These are phyloP conservation scores for Oscheius sp. DNA, from an alignment of 2,888 invertebrate genomes.

Conservation along the genomic window DNA sequence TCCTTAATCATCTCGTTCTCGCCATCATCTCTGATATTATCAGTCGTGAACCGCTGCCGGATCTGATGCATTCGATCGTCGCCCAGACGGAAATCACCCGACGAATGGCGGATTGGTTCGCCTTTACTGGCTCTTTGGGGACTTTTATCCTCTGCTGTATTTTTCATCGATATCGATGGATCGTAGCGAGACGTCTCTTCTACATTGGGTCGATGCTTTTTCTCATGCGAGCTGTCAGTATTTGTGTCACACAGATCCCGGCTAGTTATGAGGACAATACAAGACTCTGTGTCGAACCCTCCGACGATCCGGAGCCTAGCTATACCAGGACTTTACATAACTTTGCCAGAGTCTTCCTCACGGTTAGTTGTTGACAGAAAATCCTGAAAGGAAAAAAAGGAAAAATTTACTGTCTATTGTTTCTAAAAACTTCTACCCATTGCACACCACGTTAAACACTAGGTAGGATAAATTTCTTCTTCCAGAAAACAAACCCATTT, in stretches of 20 bases:
- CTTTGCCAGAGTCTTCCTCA: conserved; percentile 13
- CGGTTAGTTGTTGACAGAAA: not conserved
- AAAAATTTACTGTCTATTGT: no score
- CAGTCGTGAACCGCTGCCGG: conserved; percentile 25
- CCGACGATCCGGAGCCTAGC: conserved; percentile 3
- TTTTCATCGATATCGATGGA: conserved; percentile 26
- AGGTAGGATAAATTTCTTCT: no score
- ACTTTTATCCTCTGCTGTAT: conserved; percentile 15
- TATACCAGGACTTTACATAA: not conserved
- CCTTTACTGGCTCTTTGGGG: not conserved
- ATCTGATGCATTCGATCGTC: conserved; percentile 20
- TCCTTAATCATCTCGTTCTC: conserved; percentile 18
- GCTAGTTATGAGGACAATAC: conserved; percentile 12
- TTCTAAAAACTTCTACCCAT: not conserved
- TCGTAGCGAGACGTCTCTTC: conserved; percentile 19
- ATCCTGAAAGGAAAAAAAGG: no score
- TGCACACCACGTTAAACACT: no score
- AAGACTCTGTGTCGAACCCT: conserved; percentile 4
- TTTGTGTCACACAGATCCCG: conserved; percentile 26
- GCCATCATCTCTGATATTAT: conserved; percentile 28
- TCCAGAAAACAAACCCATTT: no score
- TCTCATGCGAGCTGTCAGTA: conserved; percentile 7
- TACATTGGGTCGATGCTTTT: conserved; percentile 18
- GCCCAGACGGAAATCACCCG: not conserved
- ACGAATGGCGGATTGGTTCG: conserved; percentile 11